Evolutionary conservation across 2,797 vertebrate genomes (phyloP), one percentile per base, ranked within the genome.

Genomic region (Malurus leucopterus): DNA sequence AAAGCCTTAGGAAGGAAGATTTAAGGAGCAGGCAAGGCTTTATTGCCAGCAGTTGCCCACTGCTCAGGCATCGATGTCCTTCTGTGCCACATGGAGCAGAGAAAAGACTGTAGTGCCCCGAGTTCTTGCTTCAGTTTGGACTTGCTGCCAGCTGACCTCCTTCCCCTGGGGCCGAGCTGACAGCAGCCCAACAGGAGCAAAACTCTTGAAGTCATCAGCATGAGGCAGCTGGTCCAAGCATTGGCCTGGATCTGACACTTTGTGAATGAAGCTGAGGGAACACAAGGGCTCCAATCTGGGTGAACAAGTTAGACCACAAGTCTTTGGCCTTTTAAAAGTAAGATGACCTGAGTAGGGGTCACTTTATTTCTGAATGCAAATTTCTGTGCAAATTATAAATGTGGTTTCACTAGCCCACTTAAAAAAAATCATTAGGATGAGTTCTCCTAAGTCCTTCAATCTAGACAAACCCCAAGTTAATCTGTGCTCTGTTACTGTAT

Each of bases 1-100:
- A 73, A 78, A 71, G 61, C 77, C 77, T 76, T 84, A 86, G 32
- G 64, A 90, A 85, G 36, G 36, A 89, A 86, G 77, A 86, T 59
- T 62, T 58, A 86, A 89, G 50, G 38, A 76, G 32, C 29, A 47
- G 27, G 47, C 53, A 73, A 70, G 22, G 34, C 47, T 89, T 85
- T 75, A 62, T 38, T 81, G 91, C 53, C 71, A 86, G 61, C 74
- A 81, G 68, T 50, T 81, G 58, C 72, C 54, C 65, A 36, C 64
- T 76, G 50, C 51, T 91, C 11, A 23, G 63, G 57, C 67, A 72
- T 36, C 0, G 0, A 29, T 30, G 40, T 58, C 72, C 69, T 46
- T 51, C 63, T 68, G 81, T 80, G 90, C 73, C 76, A 84, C 30
- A 27, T 8, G 30, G 40, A 84, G 53, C 50, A 64, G 67, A 89